These are phyloP conservation scores for sheep (Ovis aries) DNA, from an alignment of 2,113 vertebrate genomes.

Conservation along the genomic window DNA sequence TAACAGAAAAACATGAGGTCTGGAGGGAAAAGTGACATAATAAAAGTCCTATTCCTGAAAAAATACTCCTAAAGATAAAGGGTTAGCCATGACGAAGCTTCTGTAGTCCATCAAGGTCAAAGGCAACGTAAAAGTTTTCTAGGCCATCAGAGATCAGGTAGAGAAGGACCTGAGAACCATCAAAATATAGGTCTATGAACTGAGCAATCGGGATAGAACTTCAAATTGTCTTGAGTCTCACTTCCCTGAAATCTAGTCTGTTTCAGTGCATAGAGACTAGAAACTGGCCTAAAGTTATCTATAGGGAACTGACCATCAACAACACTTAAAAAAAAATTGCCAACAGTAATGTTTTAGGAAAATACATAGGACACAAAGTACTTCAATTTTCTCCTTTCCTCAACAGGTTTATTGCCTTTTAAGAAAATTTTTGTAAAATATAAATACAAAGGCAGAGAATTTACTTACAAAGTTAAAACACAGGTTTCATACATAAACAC, in stretches of 20 bases:
- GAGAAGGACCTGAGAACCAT: neutral
- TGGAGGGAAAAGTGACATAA: neutral
- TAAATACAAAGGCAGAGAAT: constrained; percentile 99
- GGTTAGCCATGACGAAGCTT: neutral
- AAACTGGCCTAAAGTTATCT: neutral
- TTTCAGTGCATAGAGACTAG: neutral
- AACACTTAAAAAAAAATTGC: neutral
- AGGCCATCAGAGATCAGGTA: neutral
- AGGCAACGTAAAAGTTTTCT: neutral
- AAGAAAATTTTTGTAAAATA: constrained; percentile 99
- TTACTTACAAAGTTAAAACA: constrained; percentile 99
- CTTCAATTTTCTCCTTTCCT: constrained; percentile 77
- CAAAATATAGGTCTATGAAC: neutral
- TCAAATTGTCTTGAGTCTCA: neutral
- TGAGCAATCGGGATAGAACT: neutral
- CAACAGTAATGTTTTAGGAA: neutral
- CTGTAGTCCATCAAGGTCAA: neutral
- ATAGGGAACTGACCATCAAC: neutral
- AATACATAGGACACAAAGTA: constrained; percentile 39
- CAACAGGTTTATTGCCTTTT: constrained; percentile 95
- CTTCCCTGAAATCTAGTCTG: neutral
- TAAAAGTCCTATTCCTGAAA: neutral
- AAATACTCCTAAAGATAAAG: neutral
- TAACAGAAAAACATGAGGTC: neutral
- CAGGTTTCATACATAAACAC: constrained; percentile 94